phyloP scores from a whole-genome alignment of 2,797 vertebrate species.

The Neostethus bicornis region DNA sequence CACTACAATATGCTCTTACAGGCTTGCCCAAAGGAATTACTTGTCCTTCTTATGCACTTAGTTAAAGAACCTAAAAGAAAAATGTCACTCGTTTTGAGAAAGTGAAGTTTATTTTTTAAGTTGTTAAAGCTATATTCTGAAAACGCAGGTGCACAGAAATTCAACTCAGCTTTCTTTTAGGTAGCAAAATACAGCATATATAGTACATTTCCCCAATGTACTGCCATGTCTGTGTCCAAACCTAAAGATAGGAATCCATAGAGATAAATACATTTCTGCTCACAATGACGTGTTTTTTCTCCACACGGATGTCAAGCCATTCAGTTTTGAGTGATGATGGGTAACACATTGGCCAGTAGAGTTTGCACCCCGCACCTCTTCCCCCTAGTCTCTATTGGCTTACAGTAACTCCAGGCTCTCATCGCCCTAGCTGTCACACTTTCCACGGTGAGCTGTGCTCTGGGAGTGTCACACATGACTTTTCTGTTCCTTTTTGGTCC shows the following conservation, averaged over 20 bases:
- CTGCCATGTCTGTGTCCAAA: slow-evolving; percentile 19
- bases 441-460: slow-evolving; percentile 42
- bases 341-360: slow-evolving; percentile 54
- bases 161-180: slow-evolving; percentile 1
- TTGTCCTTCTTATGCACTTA: neutral
- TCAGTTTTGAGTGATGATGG: slow-evolving; percentile 71
- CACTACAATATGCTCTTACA: slow-evolving; percentile 3
- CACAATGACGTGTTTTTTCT: slow-evolving; percentile 67
- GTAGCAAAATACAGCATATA: slow-evolving; percentile 11
- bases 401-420: slow-evolving; percentile 41
- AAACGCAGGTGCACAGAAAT: slow-evolving; percentile 27
- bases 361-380: too few relatives aligned
- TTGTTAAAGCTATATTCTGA: slow-evolving; percentile 30
- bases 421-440: slow-evolving; percentile 39
- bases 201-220: slow-evolving; percentile 2
- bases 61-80: slow-evolving; percentile 17
- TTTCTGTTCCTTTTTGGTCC: slow-evolving; percentile 39
- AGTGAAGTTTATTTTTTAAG: slow-evolving; percentile 40
- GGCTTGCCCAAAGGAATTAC: slow-evolving; percentile 27
- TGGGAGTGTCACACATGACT: slow-evolving; percentile 56
- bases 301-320: slow-evolving; percentile 61
- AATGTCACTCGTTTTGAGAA: slow-evolving; percentile 31
- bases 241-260: slow-evolving; percentile 11
- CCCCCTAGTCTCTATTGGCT: slow-evolving; percentile 47
- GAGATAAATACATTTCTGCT: slow-evolving; percentile 42